Base-by-base conservation (phyloP, 2,113 vertebrate species). In the Poecilia latipinna region DNA sequence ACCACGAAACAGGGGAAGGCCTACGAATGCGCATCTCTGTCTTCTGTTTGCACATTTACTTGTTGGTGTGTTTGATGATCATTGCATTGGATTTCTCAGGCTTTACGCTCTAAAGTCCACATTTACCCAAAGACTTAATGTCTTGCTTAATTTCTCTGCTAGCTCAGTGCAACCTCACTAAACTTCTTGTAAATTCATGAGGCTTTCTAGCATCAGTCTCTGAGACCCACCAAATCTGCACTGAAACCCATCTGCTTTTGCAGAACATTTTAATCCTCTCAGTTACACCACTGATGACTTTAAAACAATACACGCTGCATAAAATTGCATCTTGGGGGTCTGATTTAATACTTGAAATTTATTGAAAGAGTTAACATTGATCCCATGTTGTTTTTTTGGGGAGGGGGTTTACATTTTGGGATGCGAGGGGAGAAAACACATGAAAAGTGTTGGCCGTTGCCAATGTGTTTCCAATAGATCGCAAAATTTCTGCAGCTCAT, bases 181-280 rank as follows among this genome's bases (percentile, higher is more conserved):
- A 61, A 12, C 26, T 31, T 72, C 37, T 62, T 62, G 12, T 72
- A 29, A 63, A 63, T 17, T 33, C 3, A 66, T 37, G 63, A 11
- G 70, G 69, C n/a, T 60, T 84, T 39, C 13, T 32, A 71, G 62
- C n/a, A 67, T 60, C 72, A 76, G 8, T 33, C 48, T 71, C 61
- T 72, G 65, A 72, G 63, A 4, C 35, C 54, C 33, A 63, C 19
- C 66, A 35, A 73, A 51, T 29, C 77, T 31, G 70, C 65, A 73
- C 66, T 80, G 77, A 82, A 80, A 63, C 66, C 62, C 62, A 75
- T 81, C 48, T 79, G 69, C 74, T 63, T 69, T 64, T 78, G 48
- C 48, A 70, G 12, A 80, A 81, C 70, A 39, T 79, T 69, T 78
- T 75, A 83, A 78, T 78, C 72, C 19, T 10, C 72, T 81, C 7